Conservation (phyloP, 2,888 invertebrate genomes). For the Megalurothrips usitatus region DNA sequence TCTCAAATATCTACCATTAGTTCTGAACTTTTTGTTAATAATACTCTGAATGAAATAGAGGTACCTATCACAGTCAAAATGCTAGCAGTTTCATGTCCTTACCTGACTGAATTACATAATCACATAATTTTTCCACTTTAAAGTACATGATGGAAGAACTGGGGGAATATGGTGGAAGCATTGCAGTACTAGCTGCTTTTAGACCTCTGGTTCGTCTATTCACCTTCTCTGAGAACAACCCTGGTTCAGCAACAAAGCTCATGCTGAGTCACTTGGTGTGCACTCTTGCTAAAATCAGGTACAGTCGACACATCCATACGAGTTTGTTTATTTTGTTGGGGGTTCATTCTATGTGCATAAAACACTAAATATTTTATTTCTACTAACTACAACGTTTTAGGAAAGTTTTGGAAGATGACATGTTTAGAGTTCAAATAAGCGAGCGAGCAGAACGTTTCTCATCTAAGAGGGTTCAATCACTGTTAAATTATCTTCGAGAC, state of each 20-base stretch:
- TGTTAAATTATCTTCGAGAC: neutral
- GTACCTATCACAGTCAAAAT: neutral
- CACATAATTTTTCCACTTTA: neutral
- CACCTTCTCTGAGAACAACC: neutral
- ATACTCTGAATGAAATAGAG: constrained; percentile 55
- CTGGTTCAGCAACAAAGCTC: neutral
- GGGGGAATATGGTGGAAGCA: neutral
- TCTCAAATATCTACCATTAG: constrained; percentile 69
- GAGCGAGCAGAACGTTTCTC: neutral
- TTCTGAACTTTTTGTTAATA: constrained; percentile 56
- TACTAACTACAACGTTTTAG: neutral
- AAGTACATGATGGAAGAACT: neutral
- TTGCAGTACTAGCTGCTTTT: neutral
- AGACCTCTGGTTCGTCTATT: neutral
- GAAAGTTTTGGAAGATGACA: neutral
- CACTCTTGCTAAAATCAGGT: constrained; percentile 1
- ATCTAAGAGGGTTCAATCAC: neutral
- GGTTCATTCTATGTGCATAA: neutral
- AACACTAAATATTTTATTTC: neutral
- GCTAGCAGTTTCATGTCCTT: neutral
- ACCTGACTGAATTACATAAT: neutral
- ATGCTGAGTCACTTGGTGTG: neutral
- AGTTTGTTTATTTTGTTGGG: too few species aligned
- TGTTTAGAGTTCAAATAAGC: neutral
- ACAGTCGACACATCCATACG: neutral